A percentile compares a stretch with the other conserved stretches of the same genome.
Conservation (phyloP, 2,888 invertebrate genomes). For the Rhyacophila evoluta region DNA sequence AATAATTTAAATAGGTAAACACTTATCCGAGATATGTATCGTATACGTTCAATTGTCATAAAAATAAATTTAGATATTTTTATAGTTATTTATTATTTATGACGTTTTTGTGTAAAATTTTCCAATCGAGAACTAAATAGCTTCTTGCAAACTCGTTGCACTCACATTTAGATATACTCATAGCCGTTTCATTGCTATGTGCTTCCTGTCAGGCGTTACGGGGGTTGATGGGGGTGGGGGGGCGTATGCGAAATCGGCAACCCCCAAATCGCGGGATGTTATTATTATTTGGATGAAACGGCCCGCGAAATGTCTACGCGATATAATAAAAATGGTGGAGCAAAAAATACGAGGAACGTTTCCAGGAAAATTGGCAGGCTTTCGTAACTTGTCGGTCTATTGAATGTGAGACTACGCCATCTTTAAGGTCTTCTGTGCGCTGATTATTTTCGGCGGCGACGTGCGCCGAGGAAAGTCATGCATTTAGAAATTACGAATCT, state of each 20-base stretch:
- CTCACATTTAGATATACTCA: neutral
- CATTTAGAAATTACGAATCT: too few relatives aligned
- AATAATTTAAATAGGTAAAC: too few relatives aligned
- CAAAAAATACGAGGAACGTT: conserved; percentile 45
- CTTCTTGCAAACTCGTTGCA: neutral
- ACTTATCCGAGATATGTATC: too few relatives aligned
- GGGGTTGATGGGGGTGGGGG: too few relatives aligned
- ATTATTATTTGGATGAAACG: conserved; percentile 50
- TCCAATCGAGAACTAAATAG: too few relatives aligned
- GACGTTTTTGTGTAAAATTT: too few relatives aligned
- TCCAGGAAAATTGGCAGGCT: conserved; percentile 48
- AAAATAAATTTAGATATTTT: too few relatives aligned
- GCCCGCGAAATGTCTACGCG: conserved; percentile 50
- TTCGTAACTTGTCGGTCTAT: conserved; percentile 47
- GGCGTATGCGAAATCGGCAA: neutral
- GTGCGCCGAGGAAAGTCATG: neutral
- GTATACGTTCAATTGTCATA: too few relatives aligned
- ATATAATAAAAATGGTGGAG: conserved; percentile 45
- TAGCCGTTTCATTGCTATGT: neutral
- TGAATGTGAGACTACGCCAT: conserved; percentile 36
- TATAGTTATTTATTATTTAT: too few relatives aligned
- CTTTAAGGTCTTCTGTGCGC: neutral
- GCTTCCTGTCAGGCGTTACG: neutral
- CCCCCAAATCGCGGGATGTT: conserved; percentile 27
- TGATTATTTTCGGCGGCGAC: neutral